Base-by-base conservation (phyloP, 2,888 invertebrate genomes). In the Plebejus melissa region DNA sequence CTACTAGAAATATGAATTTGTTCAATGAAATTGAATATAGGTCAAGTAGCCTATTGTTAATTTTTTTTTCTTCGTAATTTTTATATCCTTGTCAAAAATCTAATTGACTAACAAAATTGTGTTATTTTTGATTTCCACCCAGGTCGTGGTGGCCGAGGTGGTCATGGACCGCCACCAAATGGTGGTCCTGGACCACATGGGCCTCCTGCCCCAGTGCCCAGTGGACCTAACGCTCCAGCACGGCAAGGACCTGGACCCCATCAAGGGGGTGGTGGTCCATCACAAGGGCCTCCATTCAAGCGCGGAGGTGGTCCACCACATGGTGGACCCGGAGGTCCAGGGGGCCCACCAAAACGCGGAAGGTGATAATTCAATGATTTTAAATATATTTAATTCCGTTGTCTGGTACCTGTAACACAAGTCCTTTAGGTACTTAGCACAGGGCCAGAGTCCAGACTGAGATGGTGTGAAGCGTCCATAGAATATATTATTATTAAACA, bases 331-430 rank as follows among this genome's bases (percentile, higher is more conserved):
- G 79, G 88, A 4, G 90, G 90, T 54, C 54, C 54, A 16, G 54
- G 54, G 5, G 91, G 90, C 46, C 92, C 91, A 38, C 89, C 91
- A 0, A 93, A 93, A 81, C 86, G 93, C 36, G 90, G 90, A 81
- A 87, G 92, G 92, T 90, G 77, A 78, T 32, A 32, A 22, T 22
- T 22, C 22, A 22, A 22, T 22, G 22, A 22, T 22, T 22, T 22
- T 22, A 22, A 22, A 22, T 22, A 22, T 22, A 22, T 22, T 22
- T 22, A 22, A 22, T 22, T 22, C 22, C 22, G 22, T 22, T 22
- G 22, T 22, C 22, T 22, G 22, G 22, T 22, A 22, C 22, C 22
- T 22, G 22, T 22, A 22, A 22, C 22, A 22, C 22, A 22, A 22
- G 22, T 22, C 22, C 22, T 22, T 22, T 22, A 22, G 22, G 22